Evolutionary conservation across 2,113 vertebrate genomes (phyloP).

Genomic region (Penelope pileata): DNA sequence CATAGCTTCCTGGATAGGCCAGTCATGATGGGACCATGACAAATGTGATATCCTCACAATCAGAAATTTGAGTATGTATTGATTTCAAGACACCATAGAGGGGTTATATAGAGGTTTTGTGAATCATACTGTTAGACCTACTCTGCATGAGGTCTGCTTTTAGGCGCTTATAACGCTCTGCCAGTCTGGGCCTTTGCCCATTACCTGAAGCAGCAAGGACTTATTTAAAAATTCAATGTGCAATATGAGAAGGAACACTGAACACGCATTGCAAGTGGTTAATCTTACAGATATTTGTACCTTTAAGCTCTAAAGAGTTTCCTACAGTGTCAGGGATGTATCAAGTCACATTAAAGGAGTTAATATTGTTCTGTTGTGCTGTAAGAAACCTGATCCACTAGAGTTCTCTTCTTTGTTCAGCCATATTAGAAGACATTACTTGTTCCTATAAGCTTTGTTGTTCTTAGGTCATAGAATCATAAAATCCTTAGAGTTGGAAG

Average conservation of each 20-base stretch:
- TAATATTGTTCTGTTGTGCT: neutral
- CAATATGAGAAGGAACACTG: too few species aligned
- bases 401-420: neutral
- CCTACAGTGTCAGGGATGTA: neutral
- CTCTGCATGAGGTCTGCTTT: neutral
- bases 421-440: neutral
- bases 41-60: neutral
- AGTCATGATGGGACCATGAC: neutral
- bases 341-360: neutral
- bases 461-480: too few species aligned
- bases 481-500: too few species aligned
- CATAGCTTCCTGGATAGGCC: neutral
- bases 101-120: neutral
- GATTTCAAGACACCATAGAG: neutral
- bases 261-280: too few species aligned
- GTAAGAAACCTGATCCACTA: neutral
- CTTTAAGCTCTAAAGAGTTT: neutral
- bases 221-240: neutral
- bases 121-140: neutral
- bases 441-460: neutral
- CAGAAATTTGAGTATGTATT: neutral
- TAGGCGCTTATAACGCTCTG: neutral
- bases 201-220: neutral
- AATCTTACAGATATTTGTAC: neutral
- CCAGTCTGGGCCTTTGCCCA: neutral